A percentile compares a stretch with the other conserved stretches of the same genome.
These are phyloP conservation scores for Eupleurogrammus muticus DNA, from an alignment of 2,797 vertebrate genomes.

Conservation along the genomic window DNA sequence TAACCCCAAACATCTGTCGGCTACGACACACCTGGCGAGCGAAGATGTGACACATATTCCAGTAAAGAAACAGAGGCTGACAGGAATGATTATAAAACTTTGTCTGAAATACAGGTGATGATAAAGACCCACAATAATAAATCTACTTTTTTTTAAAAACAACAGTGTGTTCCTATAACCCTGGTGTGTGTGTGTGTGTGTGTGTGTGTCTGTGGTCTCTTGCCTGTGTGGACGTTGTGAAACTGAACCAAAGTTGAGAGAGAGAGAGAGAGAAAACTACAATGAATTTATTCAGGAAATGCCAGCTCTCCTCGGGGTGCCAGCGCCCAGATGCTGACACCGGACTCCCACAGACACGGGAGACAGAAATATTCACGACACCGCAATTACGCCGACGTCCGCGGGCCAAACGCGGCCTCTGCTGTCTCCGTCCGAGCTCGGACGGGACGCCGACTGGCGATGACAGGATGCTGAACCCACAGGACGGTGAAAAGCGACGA, in stretches of 20 bases:
- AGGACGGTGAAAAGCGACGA: no score
- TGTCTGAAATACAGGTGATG: no score
- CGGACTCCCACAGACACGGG: constrained; percentile 14
- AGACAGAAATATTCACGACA: constrained; percentile 38
- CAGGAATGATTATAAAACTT: no score
- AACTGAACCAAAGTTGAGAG: constrained; percentile 48
- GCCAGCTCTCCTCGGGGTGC: constrained; percentile 37
- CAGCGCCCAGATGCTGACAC: constrained; percentile 29
- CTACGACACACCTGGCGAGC: no score
- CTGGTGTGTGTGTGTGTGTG: constrained; percentile 1
- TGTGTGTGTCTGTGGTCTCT: constrained; percentile 7
- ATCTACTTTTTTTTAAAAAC: background rate
- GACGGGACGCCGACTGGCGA: background rate
- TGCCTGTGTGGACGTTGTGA: constrained; percentile 33
- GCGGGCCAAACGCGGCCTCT: background rate
- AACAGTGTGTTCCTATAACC: background rate
- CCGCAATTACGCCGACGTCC: constrained; percentile 4
- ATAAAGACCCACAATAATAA: background rate
- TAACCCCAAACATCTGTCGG: no score
- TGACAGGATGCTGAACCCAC: background rate
- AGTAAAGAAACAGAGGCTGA: background rate
- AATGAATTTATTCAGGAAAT: constrained; percentile 52
- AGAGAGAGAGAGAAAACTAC: constrained; percentile 32
- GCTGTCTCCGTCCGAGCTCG: background rate
- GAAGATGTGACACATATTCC: no score